Conservation (phyloP, 1,140 invertebrate species). For the Myzus persicae region DNA sequence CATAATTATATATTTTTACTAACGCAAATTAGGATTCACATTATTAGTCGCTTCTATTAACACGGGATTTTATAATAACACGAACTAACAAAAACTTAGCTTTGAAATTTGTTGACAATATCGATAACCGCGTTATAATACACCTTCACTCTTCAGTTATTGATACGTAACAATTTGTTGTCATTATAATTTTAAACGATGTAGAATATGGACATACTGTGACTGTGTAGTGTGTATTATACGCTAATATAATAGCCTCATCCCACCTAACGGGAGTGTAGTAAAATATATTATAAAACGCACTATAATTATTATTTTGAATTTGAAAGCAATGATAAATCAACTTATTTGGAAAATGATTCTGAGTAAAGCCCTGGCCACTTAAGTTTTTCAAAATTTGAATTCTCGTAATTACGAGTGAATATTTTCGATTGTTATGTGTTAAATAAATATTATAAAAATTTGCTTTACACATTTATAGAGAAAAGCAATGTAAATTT, state of each 20-base stretch:
- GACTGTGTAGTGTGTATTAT: not conserved
- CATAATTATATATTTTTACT: constrained; percentile 29
- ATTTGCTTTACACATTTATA: too few relatives aligned
- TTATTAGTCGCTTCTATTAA: constrained; percentile 37
- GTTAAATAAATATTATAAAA: too few relatives aligned
- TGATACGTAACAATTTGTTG: not conserved
- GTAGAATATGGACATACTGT: not conserved
- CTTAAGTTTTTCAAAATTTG: too few relatives aligned
- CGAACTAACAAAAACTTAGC: not conserved
- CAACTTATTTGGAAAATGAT: not conserved
- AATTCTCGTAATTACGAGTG: too few relatives aligned
- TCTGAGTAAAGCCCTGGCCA: not conserved
- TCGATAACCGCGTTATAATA: not conserved
- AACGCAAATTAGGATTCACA: constrained; percentile 28
- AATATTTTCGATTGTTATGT: too few relatives aligned
- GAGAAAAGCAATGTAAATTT: not conserved
- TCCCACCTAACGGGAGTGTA: too few relatives aligned
- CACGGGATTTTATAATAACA: constrained; percentile 43
- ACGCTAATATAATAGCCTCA: not conserved
- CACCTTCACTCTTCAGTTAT: not conserved
- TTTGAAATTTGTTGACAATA: not conserved
- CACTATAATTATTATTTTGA: too few relatives aligned
- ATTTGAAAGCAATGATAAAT: not conserved
- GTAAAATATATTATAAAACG: too few relatives aligned
- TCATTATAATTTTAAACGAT: not conserved